phyloP scores from a whole-genome alignment of 2,113 vertebrate genomes.

The Numenius arquata region DNA sequence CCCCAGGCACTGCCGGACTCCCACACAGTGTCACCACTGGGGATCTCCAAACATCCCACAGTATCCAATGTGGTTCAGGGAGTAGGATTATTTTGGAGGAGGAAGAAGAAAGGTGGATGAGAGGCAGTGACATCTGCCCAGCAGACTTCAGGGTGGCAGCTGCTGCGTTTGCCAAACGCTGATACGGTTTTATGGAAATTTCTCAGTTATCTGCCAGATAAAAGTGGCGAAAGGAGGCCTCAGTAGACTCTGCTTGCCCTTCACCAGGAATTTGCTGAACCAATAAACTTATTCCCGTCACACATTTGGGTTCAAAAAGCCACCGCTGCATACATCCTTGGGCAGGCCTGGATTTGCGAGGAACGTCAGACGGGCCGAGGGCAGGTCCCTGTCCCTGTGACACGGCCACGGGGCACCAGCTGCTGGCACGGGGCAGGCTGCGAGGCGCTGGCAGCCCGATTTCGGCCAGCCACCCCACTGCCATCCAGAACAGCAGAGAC shows the following conservation, averaged over 20 bases:
- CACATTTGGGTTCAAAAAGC: not conserved
- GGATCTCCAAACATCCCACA: not conserved
- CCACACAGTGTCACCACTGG: too few species aligned
- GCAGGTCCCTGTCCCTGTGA: not conserved
- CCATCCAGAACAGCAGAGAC: not conserved
- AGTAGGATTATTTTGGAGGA: not conserved
- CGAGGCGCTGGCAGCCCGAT: fast-evolving
- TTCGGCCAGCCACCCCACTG: fast-evolving
- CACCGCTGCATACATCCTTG: fast-evolving
- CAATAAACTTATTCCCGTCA: not conserved
- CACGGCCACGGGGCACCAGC: not conserved
- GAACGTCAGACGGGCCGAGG: fast-evolving
- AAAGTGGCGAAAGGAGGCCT: not conserved
- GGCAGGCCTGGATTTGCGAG: not conserved
- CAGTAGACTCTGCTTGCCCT: not conserved
- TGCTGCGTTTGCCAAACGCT: not conserved
- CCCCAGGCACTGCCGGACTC: not conserved
- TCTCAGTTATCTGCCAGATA: not conserved
- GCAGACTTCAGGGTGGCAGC: not conserved
- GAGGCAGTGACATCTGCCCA: not conserved
- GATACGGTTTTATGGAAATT: not conserved
- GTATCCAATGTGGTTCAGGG: fast-evolving
- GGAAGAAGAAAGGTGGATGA: not conserved
- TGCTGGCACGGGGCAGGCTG: fast-evolving
- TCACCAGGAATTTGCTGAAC: not conserved